Evolutionary conservation across 2,113 vertebrate genomes (phyloP).

Genomic region (Donacobius atricapilla): DNA sequence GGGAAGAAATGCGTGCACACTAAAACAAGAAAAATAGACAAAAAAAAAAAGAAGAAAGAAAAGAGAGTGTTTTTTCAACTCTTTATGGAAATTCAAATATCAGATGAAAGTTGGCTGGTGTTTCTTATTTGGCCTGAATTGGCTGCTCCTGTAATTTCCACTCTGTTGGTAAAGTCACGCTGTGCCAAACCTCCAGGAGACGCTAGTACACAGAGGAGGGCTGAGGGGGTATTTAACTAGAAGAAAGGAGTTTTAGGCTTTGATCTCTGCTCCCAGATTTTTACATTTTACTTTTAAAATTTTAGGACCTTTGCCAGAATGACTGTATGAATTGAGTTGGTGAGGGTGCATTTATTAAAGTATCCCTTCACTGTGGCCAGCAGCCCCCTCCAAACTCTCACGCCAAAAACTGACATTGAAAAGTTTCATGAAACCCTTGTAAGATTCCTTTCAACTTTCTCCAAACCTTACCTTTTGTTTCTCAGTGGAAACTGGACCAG

Average conservation of each 20-base stretch:
- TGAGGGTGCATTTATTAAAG: neutral
- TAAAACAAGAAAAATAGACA: neutral
- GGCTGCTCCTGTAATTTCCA: neutral
- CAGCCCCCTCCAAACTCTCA: neutral
- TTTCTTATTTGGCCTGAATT: neutral
- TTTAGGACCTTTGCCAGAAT: neutral
- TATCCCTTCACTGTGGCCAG: accelerated
- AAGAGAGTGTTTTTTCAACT: neutral
- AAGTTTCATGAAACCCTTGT: neutral
- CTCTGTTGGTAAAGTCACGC: neutral
- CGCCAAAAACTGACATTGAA: neutral
- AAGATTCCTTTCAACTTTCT: neutral
- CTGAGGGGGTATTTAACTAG: neutral
- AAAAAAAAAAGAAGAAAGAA: neutral
- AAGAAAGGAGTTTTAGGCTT: neutral
- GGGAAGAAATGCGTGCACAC: neutral
- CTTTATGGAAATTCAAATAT: neutral
- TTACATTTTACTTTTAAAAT: neutral
- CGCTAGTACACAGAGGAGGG: neutral
- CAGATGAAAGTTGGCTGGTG: neutral
- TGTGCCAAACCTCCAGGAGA: neutral
- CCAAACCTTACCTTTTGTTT: neutral
- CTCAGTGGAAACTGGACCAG: neutral
- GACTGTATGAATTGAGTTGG: neutral
- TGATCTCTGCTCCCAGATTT: neutral